Evolutionary conservation across 1,140 invertebrate genomes (phyloP).

Genomic region (Metopolophium dirhodum): DNA sequence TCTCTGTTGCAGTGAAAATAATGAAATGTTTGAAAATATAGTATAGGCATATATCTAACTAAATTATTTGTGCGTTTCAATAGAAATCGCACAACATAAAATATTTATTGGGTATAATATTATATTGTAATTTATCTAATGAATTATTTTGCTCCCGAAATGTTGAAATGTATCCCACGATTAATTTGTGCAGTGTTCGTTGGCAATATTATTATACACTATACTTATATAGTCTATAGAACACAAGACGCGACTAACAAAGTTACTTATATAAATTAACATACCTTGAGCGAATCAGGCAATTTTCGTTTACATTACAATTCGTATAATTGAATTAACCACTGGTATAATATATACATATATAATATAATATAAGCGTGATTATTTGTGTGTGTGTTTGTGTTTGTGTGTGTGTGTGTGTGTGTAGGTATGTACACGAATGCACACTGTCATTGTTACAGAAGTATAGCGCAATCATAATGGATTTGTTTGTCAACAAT

Average conservation of each 20-base stretch:
- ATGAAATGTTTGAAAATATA: background rate
- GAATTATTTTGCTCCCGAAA: background rate
- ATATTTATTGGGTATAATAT: background rate
- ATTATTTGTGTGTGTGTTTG: background rate
- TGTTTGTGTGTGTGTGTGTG: background rate
- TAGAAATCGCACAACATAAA: background rate
- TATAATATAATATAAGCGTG: background rate
- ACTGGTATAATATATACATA: background rate
- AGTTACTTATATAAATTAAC: conserved; percentile 7
- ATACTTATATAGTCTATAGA: background rate
- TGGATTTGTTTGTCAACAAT: background rate
- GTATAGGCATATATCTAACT: background rate
- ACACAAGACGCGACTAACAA: background rate
- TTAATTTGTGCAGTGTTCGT: background rate
- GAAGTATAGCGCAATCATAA: background rate
- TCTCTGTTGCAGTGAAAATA: background rate
- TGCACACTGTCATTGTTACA: background rate
- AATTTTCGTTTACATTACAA: background rate
- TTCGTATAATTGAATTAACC: background rate
- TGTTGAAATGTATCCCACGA: background rate
- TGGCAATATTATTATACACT: background rate
- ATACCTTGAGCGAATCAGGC: background rate
- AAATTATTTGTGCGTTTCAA: background rate
- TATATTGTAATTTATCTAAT: background rate
- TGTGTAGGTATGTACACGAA: background rate